These are phyloP conservation scores for Atrichornis clamosus DNA, from an alignment of 2,113 vertebrate genomes.

Conservation along the genomic window DNA sequence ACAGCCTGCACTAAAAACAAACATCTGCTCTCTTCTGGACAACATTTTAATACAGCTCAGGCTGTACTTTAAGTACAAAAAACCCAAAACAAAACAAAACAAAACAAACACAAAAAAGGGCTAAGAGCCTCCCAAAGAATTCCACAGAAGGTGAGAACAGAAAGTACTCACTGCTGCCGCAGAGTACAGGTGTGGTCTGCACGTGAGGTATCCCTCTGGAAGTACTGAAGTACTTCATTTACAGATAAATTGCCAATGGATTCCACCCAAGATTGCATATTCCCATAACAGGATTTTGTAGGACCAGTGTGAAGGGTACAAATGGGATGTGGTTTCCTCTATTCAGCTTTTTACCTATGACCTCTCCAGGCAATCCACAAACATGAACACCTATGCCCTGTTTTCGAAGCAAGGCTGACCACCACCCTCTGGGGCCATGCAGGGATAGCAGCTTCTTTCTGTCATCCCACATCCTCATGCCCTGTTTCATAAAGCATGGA, in stretches of 20 bases:
- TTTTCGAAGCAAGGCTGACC: neutral
- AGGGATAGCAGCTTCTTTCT: neutral
- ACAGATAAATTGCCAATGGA: neutral
- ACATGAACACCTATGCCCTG: neutral
- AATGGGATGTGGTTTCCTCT: neutral
- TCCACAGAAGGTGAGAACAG: neutral
- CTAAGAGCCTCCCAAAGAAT: neutral
- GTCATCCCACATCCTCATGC: neutral
- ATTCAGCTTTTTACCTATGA: neutral
- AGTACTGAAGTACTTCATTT: neutral
- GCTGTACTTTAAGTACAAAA: neutral
- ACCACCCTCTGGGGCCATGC: fast-evolving
- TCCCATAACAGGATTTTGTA: neutral
- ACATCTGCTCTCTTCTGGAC: neutral
- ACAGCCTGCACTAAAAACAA: neutral
- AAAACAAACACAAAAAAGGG: neutral
- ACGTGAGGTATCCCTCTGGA: neutral
- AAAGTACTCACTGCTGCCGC: neutral
- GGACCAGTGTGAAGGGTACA: neutral
- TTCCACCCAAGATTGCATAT: neutral
- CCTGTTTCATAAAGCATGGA: neutral
- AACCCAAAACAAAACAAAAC: no score
- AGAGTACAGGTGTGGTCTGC: neutral
- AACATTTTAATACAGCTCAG: neutral
- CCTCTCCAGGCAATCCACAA: neutral